Evolutionary conservation across 2,797 vertebrate genomes (phyloP).

Genomic region (Helostoma temminkii): DNA sequence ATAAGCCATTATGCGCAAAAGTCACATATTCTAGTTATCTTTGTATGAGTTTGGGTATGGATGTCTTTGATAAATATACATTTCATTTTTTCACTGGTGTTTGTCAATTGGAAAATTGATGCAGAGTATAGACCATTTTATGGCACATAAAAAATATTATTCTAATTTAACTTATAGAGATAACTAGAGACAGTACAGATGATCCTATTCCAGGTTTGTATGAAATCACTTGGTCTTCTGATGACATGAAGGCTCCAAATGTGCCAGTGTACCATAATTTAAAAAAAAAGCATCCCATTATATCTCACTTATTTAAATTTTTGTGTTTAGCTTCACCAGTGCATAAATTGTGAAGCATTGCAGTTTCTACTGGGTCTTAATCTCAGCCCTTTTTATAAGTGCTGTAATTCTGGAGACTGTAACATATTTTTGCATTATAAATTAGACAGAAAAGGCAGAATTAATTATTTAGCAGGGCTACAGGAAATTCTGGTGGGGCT

Average conservation of each 20-base stretch:
- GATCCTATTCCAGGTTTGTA: background rate
- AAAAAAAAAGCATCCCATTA: conserved; percentile 5
- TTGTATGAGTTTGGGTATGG: no score
- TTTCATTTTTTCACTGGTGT: no score
- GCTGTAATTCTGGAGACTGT: conserved; percentile 42
- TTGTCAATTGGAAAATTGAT: no score
- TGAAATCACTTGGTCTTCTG: no score
- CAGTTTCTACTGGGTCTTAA: conserved; percentile 20
- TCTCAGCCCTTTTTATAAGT: conserved; percentile 24
- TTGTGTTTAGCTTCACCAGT: conserved; percentile 13
- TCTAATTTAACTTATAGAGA: background rate
- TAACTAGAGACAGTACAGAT: background rate
- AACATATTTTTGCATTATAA: conserved; percentile 65
- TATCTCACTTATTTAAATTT: no score
- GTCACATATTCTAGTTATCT: no score
- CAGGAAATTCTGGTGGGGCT: conserved; percentile 51
- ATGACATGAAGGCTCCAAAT: background rate
- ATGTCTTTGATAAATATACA: no score
- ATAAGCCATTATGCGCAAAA: no score
- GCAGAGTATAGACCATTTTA: no score
- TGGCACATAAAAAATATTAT: no score
- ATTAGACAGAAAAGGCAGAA: conserved; percentile 49
- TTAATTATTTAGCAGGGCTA: conserved; percentile 64
- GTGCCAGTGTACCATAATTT: background rate
- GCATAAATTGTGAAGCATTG: conserved; percentile 1